phyloP scores from a whole-genome alignment of 1,140 invertebrate species.

The Venturia canescens region DNA sequence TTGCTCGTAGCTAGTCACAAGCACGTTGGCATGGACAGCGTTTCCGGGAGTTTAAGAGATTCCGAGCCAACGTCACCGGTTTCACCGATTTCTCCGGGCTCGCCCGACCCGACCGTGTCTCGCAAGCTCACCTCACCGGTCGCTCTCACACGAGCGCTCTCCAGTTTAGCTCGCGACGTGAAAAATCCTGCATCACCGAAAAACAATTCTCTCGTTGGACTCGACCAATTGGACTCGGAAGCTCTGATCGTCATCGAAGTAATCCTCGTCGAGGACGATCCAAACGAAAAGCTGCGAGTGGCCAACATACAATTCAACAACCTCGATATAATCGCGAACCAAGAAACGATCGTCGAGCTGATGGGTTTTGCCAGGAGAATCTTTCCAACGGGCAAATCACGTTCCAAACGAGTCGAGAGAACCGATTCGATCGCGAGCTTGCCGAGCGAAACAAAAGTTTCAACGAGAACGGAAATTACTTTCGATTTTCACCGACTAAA shows the following conservation, averaged over 20 bases:
- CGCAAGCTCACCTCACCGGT: conserved; percentile 78
- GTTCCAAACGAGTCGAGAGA: conserved; percentile 60
- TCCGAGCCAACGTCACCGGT: conserved; percentile 93
- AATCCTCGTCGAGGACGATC: conserved; percentile 82
- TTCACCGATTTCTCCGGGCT: conserved; percentile 84
- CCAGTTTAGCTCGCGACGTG: conserved; percentile 69
- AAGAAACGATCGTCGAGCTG: conserved; percentile 95
- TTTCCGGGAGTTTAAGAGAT: conserved; percentile 93
- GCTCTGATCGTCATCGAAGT: conserved; percentile 92
- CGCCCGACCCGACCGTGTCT: conserved; percentile 76
- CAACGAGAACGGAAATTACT: conserved; percentile 85
- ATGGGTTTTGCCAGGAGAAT: conserved; percentile 90
- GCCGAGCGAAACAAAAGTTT: conserved; percentile 58
- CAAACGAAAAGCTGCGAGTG: conserved; percentile 82
- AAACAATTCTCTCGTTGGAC: conserved; percentile 63
- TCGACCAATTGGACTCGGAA: conserved; percentile 83
- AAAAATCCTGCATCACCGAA: conserved; percentile 67
- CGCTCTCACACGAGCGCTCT: conserved; percentile 80
- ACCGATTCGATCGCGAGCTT: conserved; percentile 68
- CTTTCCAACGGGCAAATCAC: conserved; percentile 77
- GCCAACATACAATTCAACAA: conserved; percentile 95
- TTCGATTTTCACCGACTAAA: conserved; percentile 96
- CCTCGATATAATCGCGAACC: conserved; percentile 97
- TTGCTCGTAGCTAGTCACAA: conserved; percentile 95
- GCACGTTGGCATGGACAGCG: conserved; percentile 95